Percentiles rank a stretch among this genome's conserved stretches.
These are phyloP conservation scores for Axinella damicornis DNA, from an alignment of 37 sponge, comb jelly and placozoan genomes.

Conservation along the genomic window DNA sequence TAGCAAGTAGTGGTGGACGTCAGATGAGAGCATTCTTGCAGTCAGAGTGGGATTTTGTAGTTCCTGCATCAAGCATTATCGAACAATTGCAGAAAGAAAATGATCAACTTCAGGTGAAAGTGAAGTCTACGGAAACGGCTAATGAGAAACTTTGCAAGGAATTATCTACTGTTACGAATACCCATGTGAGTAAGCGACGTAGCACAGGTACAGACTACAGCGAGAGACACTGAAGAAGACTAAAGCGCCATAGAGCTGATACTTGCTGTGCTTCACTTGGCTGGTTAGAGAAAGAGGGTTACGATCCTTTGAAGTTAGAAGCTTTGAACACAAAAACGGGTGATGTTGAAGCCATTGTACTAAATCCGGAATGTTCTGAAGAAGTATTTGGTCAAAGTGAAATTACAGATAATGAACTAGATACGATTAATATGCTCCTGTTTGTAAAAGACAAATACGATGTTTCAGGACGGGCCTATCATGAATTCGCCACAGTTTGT, in stretches of 20 bases:
- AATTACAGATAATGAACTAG: not conserved
- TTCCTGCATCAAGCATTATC: not conserved
- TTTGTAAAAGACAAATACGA: constrained; percentile 6
- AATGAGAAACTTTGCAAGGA: not conserved
- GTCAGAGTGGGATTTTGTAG: not conserved
- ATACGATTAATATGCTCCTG: constrained; percentile 13
- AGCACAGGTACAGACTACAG: not conserved
- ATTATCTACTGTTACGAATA: not conserved
- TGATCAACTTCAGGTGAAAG: not conserved
- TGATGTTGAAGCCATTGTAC: not conserved
- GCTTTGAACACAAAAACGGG: not conserved
- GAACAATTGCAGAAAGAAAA: not conserved
- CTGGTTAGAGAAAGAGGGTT: constrained; percentile 9
- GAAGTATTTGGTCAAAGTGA: no score
- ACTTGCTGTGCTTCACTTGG: not conserved
- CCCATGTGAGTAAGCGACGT: not conserved
- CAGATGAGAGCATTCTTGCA: not conserved
- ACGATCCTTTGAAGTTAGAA: not conserved
- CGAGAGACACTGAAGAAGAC: not conserved
- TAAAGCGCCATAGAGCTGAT: not conserved
- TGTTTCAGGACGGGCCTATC: constrained; percentile 30
- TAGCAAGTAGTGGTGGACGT: not conserved
- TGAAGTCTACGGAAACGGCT: not conserved
- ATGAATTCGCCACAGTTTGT: constrained; percentile 3
- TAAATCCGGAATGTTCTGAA: no score